Percentiles rank a stretch among this genome's conserved stretches.
Conservation (phyloP, 2,888 invertebrate genomes). For the Ceramica pisi region DNA sequence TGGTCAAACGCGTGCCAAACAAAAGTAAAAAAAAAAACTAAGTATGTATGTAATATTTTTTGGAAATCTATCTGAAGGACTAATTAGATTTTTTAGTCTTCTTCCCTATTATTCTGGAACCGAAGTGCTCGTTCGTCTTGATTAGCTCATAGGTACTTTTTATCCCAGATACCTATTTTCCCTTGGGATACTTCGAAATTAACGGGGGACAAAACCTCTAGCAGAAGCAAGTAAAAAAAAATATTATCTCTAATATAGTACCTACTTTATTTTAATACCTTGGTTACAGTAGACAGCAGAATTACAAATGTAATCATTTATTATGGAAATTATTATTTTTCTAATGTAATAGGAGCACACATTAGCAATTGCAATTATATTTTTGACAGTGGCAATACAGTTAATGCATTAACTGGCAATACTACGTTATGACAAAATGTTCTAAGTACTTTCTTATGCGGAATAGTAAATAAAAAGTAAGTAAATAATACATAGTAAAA, state of each 20-base stretch:
- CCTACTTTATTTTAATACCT: slow-evolving; percentile 31
- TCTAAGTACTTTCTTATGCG: slow-evolving; percentile 1
- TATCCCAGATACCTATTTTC: no score
- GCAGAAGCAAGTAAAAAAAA: neutral
- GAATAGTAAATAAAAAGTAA: slow-evolving; percentile 2
- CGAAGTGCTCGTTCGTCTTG: no score
- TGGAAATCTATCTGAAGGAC: no score
- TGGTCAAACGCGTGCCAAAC: no score
- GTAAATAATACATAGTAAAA: slow-evolving; percentile 15
- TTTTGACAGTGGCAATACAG: slow-evolving; percentile 14
- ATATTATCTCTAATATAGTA: neutral
- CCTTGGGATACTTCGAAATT: no score
- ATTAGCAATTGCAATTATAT: no score
- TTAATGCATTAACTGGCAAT: slow-evolving; percentile 5
- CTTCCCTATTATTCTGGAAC: no score
- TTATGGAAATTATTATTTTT: neutral
- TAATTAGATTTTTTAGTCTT: no score
- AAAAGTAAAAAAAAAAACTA: no score
- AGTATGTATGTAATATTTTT: no score
- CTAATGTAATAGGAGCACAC: neutral
- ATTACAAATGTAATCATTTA: neutral
- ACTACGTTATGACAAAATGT: neutral
- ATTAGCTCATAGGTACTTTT: no score
- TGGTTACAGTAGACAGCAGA: slow-evolving; percentile 8
- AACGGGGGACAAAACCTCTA: no score